These are phyloP conservation scores for Plotosus lineatus DNA, from an alignment of 2,113 vertebrate genomes.

Conservation along the genomic window DNA sequence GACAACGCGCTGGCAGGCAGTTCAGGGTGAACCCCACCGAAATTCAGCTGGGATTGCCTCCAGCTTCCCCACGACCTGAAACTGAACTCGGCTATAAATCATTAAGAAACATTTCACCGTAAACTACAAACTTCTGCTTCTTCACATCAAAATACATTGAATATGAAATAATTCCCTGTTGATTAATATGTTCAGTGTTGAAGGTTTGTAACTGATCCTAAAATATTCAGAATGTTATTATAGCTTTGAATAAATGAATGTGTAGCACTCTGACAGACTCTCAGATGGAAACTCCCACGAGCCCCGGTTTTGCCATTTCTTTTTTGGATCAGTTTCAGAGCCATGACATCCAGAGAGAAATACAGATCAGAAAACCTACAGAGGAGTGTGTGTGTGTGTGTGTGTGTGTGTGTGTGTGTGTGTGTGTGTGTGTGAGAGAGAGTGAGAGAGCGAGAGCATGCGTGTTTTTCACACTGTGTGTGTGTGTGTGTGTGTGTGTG, in stretches of 20 bases:
- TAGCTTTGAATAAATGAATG: conserved; percentile 7
- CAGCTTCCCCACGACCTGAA: too few species aligned
- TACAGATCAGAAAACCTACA: conserved; percentile 49
- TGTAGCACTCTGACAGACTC: conserved; percentile 27
- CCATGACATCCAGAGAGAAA: conserved; percentile 2
- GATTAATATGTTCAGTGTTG: background rate
- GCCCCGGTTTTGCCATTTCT: conserved; percentile 66
- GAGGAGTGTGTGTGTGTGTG: conserved; percentile 49
- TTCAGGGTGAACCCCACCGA: too few species aligned
- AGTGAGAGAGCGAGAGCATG: too few species aligned
- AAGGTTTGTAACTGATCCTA: background rate
- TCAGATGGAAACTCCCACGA: conserved; percentile 50
- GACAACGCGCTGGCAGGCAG: too few species aligned
- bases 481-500: background rate
- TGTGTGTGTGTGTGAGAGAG: conserved; percentile 33
- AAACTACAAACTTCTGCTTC: background rate
- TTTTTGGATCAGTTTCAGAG: conserved; percentile 65
- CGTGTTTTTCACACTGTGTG: too few species aligned
- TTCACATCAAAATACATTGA: background rate
- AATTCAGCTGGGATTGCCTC: too few species aligned
- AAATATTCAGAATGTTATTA: background rate
- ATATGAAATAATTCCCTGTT: background rate
- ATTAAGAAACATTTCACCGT: background rate
- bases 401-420: conserved; percentile 17
- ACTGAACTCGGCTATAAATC: background rate